Percentiles rank a stretch among this genome's conserved stretches.
Evolutionary conservation across 2,113 vertebrate species (phyloP).

Genomic region (sheep (Ovis aries)): ARS-UI_Ramb_v3.0 NC_056068.1:30408501-30409000

Average conservation of each 20-base stretch:
- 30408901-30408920: not conserved
- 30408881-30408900: not conserved
- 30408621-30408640: not conserved
- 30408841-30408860: too few relatives aligned
- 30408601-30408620: not conserved
- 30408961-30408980: not conserved
- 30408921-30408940: not conserved
- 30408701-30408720: constrained; percentile 77
- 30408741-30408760: constrained; percentile 78
- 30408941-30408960: not conserved
- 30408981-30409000: rapidly evolving
- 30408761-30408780: constrained; percentile 83
- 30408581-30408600: not conserved
- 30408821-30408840: rapidly evolving
- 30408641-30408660: not conserved
- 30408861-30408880: not conserved
- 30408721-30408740: constrained; percentile 75
- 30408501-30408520: rapidly evolving
- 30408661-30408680: not conserved
- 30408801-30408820: constrained; percentile 23
- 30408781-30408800: constrained; percentile 81
- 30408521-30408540: not conserved
- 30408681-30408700: constrained; percentile 78
- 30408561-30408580: rapidly evolving
- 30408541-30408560: not conserved